A percentile compares a stretch with the other conserved stretches of the same genome.
Evolutionary conservation across 2,797 vertebrate genomes (phyloP).

Genomic region (Gastrophryne carolinensis): DNA sequence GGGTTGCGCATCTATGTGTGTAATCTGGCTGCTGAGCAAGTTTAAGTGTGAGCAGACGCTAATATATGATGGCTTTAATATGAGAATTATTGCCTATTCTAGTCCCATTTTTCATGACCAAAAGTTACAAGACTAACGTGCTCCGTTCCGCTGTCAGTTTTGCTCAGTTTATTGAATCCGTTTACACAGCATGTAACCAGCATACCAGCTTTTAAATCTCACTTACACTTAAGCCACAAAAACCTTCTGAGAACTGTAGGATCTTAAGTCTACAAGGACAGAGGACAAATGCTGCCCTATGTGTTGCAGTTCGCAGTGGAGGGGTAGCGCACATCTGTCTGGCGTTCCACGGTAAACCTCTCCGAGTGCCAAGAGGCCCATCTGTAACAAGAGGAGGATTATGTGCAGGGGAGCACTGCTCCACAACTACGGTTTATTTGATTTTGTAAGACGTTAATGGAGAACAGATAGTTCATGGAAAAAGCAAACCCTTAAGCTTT

Average conservation of each 20-base stretch:
- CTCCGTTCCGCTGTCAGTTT: too few relatives aligned
- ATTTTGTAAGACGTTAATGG: constrained; percentile 12
- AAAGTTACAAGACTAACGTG: too few relatives aligned
- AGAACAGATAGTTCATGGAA: constrained; percentile 28
- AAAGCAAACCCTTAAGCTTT: not conserved
- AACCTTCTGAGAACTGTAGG: not conserved
- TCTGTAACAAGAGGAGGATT: constrained; percentile 30
- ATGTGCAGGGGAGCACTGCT: constrained; percentile 13
- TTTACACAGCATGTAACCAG: not conserved
- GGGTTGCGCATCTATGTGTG: too few relatives aligned
- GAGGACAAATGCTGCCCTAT: not conserved
- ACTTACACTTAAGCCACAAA: not conserved
- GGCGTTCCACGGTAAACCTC: not conserved
- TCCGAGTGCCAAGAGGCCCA: constrained; percentile 1
- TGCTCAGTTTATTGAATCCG: not conserved
- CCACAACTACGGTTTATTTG: not conserved
- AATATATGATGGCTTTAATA: too few relatives aligned
- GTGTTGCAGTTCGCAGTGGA: not conserved
- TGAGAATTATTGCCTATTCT: too few relatives aligned
- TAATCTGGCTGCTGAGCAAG: too few relatives aligned
- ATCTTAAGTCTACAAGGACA: not conserved
- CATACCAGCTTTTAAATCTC: not conserved
- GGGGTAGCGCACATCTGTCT: not conserved
- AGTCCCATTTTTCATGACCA: too few relatives aligned
- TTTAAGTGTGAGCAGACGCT: too few relatives aligned